phyloP scores from a whole-genome alignment of 2,113 vertebrate genomes.

The Peucedramus taeniatus region DNA sequence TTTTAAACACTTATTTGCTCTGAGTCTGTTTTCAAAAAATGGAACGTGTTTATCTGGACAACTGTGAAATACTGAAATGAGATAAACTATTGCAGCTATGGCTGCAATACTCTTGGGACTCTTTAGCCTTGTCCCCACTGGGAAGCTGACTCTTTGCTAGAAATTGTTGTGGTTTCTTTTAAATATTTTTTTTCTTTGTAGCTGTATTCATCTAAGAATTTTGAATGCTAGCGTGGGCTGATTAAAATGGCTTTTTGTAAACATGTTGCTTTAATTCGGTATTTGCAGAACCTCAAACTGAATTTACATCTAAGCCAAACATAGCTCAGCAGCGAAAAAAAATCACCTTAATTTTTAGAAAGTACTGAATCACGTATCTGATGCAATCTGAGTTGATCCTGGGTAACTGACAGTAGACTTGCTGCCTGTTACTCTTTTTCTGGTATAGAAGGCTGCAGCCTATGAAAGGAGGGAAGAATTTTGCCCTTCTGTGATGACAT shows the following conservation, averaged over 20 bases:
- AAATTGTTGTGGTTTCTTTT: neutral
- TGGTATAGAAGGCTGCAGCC: neutral
- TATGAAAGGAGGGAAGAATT: neutral
- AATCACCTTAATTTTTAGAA: neutral
- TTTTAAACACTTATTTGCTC: neutral
- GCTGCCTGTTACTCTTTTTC: neutral
- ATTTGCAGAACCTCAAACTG: neutral
- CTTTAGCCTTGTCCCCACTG: constrained; percentile 2
- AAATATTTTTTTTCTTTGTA: neutral
- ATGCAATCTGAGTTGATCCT: neutral
- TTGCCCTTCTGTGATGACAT: neutral
- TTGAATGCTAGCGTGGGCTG: neutral
- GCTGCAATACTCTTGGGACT: constrained; percentile 18
- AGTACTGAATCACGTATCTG: neutral
- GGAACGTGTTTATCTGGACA: neutral
- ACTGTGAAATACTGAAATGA: constrained; percentile 12
- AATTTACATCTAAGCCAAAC: neutral
- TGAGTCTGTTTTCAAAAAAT: neutral
- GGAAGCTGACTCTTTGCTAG: neutral
- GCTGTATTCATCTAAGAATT: neutral
- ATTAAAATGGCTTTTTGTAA: neutral
- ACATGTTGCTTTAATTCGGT: neutral
- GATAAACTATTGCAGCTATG: neutral
- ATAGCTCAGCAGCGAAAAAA: neutral
- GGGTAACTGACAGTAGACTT: neutral